These are phyloP conservation scores for Pemphredon lugubris DNA, from an alignment of 2,888 invertebrate genomes.

Conservation along the genomic window DNA sequence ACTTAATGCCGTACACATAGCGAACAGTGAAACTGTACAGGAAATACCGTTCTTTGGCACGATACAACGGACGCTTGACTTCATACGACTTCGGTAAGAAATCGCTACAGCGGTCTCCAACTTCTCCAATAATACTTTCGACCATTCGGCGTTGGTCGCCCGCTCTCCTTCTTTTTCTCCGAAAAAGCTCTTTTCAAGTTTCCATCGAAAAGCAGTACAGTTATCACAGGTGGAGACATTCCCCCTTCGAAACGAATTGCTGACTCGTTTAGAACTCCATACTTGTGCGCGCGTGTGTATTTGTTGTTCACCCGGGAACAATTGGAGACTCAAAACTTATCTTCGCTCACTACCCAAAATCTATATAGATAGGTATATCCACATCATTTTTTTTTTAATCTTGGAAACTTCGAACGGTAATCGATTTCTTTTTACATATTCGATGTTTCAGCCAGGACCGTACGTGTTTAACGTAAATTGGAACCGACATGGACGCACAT, in stretches of 20 bases:
- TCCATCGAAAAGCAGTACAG: slow-evolving; percentile 58
- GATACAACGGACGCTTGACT: slow-evolving; percentile 37
- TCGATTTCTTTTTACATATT: too few species aligned
- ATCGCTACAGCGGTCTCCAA: slow-evolving; percentile 54
- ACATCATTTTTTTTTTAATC: too few species aligned
- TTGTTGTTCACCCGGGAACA: slow-evolving; percentile 41
- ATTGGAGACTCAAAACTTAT: background rate
- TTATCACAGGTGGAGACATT: slow-evolving; percentile 61
- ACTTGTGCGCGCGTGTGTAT: slow-evolving; percentile 9
- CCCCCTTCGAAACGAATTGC: slow-evolving; percentile 50
- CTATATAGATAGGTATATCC: background rate
- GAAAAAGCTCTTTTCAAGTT: slow-evolving; percentile 61
- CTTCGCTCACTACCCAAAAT: too few species aligned
- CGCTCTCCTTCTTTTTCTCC: slow-evolving; percentile 20
- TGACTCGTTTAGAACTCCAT: slow-evolving; percentile 53
- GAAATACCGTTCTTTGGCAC: slow-evolving; percentile 24
- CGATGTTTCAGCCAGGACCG: too few species aligned
- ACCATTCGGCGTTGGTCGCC: slow-evolving; percentile 36
- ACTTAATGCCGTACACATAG: slow-evolving; percentile 12
- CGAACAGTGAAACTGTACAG: slow-evolving; percentile 1
- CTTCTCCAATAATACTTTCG: slow-evolving; percentile 68
- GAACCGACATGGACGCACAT: too few species aligned
- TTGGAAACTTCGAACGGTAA: too few species aligned
- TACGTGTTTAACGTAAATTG: too few species aligned
- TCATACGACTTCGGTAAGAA: slow-evolving; percentile 59